phyloP scores from a whole-genome alignment of 1,140 invertebrate genomes.

The Asobara japonica region DNA sequence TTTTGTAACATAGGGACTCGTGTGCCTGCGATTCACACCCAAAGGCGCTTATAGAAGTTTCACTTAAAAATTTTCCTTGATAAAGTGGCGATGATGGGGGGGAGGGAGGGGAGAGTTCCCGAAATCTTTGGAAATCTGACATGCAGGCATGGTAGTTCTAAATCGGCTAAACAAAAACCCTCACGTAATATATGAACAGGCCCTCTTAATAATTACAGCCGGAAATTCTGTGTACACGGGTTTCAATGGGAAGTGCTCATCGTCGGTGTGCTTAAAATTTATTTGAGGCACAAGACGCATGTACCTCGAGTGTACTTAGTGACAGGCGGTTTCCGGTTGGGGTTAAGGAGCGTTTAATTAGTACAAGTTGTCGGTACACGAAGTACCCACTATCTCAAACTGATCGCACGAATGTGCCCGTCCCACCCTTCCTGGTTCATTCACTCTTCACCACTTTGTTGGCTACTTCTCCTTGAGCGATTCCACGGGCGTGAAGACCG shows the following conservation, averaged over 20 bases:
- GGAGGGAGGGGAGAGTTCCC: too few relatives aligned
- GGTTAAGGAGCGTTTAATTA: slow-evolving; percentile 55
- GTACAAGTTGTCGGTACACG: slow-evolving; percentile 38
- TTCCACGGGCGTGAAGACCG: slow-evolving; percentile 45
- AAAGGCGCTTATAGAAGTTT: too few relatives aligned
- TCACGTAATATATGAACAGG: too few relatives aligned
- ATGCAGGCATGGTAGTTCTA: too few relatives aligned
- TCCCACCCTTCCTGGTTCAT: slow-evolving; percentile 8
- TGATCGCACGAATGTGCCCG: slow-evolving; percentile 27
- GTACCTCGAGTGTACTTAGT: slow-evolving; percentile 20
- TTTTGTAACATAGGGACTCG: too few relatives aligned
- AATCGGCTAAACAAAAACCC: neutral
- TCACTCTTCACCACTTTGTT: slow-evolving; percentile 1
- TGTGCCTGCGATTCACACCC: too few relatives aligned
- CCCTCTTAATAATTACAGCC: too few relatives aligned
- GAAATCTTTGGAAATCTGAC: too few relatives aligned
- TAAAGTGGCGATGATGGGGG: too few relatives aligned
- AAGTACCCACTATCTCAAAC: slow-evolving; percentile 16
- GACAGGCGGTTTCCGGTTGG: slow-evolving; percentile 41
- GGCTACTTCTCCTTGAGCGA: neutral
- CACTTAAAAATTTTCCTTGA: too few relatives aligned
- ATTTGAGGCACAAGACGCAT: slow-evolving; percentile 26
- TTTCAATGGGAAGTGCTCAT: neutral
- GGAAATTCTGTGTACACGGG: neutral
- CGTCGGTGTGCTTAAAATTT: neutral